Evolutionary conservation across 30 jellyfish, hydroid and myxozoan genomes (phyloP).

Genomic region (Hydra vulgaris): DNA sequence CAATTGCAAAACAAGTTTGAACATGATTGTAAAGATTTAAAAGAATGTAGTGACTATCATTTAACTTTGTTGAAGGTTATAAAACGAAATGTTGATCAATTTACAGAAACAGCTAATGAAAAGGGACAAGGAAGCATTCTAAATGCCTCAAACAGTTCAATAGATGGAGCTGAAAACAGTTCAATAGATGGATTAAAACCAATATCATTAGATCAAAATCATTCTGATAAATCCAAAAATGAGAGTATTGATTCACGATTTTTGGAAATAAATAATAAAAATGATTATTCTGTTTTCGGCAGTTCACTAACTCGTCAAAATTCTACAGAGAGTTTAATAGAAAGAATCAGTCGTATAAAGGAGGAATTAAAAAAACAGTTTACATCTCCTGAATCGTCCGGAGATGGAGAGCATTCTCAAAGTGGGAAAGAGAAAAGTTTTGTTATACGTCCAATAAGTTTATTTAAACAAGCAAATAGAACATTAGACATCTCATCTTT

Average conservation of each 20-base stretch:
- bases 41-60: neutral
- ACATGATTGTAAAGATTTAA: neutral
- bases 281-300: neutral
- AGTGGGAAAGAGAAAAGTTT: constrained; percentile 4
- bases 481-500: neutral
- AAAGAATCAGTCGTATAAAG: neutral
- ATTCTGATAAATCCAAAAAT: neutral
- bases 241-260: neutral
- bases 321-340: neutral
- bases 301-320: neutral
- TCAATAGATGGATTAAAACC: neutral
- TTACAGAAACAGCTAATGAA: neutral
- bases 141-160: neutral
- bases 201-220: neutral
- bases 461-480: neutral
- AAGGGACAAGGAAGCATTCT: neutral
- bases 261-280: too few species aligned
- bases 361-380: neutral
- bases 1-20: neutral
- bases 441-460: constrained; percentile 29
- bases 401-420: neutral
- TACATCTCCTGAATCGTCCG: neutral
- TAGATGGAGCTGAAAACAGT: neutral
- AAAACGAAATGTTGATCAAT: neutral
- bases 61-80: neutral